Conservation (phyloP, 1,140 invertebrate genomes). For the Zaprionus ornatus region DNA sequence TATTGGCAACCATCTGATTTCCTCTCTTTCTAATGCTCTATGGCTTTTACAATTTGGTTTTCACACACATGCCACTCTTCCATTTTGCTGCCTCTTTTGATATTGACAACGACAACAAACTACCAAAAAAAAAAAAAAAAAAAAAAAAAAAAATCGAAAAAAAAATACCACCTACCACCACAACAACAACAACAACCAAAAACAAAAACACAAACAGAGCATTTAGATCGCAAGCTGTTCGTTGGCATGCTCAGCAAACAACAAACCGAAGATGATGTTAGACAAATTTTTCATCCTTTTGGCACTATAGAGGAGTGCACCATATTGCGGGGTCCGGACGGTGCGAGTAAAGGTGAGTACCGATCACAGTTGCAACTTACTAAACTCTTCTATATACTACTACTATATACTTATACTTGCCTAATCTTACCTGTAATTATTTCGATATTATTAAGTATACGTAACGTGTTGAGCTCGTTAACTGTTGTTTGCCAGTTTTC, state of each 20-base stretch:
- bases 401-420: conserved; percentile 20
- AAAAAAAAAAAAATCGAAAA: conserved; percentile 31
- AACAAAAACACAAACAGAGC: conserved; percentile 66
- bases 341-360: conserved; percentile 96
- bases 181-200: conserved; percentile 23
- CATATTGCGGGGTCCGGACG: conserved; percentile 98
- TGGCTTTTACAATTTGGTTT: conserved; percentile 68
- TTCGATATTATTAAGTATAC: conserved; percentile 54
- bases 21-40: conserved; percentile 54
- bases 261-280: conserved; percentile 99
- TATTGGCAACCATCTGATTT: conserved; percentile 47
- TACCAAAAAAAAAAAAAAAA: conserved; percentile 20
- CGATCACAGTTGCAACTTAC: not conserved
- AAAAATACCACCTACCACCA: conserved; percentile 18
- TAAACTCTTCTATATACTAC: conserved; percentile 5
- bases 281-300: conserved; percentile 97
- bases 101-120: conserved; percentile 40
- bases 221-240: conserved; percentile 98
- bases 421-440: conserved; percentile 11
- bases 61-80: conserved; percentile 74
- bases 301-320: conserved; percentile 99
- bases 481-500: conserved; percentile 66
- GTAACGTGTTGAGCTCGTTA: conserved; percentile 73
- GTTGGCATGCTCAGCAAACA: conserved; percentile 99
- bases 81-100: conserved; percentile 81